Evolutionary conservation across 2,888 invertebrate genomes (phyloP).

Genomic region (Eurois occulta): DNA sequence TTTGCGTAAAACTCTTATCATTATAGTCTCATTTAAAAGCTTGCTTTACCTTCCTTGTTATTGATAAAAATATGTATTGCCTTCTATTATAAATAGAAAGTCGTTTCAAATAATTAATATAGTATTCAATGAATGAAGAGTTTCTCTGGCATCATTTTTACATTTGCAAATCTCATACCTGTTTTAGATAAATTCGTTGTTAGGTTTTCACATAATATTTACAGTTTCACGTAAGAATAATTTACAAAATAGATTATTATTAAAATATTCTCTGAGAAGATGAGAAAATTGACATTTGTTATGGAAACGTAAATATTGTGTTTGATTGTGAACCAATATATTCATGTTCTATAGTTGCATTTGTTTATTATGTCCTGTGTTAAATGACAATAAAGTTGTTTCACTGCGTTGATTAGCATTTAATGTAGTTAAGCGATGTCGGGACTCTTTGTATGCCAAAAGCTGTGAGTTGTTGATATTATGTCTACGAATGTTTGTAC

Average conservation of each 20-base stretch:
- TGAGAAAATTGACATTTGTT: conserved; percentile 4
- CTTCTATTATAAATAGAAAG: conserved; percentile 37
- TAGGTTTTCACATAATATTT: conserved; percentile 35
- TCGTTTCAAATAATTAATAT: conserved; percentile 17
- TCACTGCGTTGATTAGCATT: conserved; percentile 80
- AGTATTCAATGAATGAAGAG: conserved; percentile 45
- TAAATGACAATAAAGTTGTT: conserved; percentile 76
- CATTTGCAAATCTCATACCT: conserved; percentile 48
- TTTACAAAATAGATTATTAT: conserved; percentile 1
- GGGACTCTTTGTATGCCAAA: conserved; percentile 70
- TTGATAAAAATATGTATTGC: conserved; percentile 17
- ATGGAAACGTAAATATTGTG: conserved; percentile 39
- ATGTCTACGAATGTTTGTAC: conserved; percentile 84
- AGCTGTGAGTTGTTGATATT: conserved; percentile 69
- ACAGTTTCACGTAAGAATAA: conserved; percentile 14
- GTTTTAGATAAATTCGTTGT: conserved; percentile 39
- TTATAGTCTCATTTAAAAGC: conserved; percentile 5
- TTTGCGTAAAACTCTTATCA: neutral
- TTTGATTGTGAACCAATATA: conserved; percentile 37
- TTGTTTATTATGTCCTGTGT: conserved; percentile 59
- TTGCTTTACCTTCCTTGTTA: conserved; percentile 32
- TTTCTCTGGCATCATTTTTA: conserved; percentile 29
- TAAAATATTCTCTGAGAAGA: conserved; percentile 9
- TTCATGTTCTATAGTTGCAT: conserved; percentile 57
- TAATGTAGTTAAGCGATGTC: conserved; percentile 58